Evolutionary conservation across 2,797 vertebrate species (phyloP).

Genomic region (Gymnodraco acuticeps): DNA sequence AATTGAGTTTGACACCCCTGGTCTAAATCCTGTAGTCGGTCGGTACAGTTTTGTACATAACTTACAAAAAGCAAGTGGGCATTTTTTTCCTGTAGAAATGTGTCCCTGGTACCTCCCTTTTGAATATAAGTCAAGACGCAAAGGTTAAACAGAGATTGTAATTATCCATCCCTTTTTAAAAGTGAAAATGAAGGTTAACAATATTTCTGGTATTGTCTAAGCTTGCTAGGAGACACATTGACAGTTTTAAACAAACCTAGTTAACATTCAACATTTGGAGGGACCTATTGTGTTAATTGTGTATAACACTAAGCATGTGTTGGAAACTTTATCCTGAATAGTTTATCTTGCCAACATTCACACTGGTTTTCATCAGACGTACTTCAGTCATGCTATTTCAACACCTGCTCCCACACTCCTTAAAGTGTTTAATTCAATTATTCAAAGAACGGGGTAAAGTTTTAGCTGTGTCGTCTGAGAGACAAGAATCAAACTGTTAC

Average conservation of each 20-base stretch:
- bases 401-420: constrained; percentile 1
- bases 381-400: not conserved
- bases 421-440: not conserved
- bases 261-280: too few species aligned
- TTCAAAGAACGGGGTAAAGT: not conserved
- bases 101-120: not conserved
- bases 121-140: not conserved
- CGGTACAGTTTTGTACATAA: not conserved
- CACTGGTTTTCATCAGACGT: too few species aligned
- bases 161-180: accelerated
- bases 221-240: too few species aligned
- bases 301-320: too few species aligned
- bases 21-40: not conserved
- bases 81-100: not conserved
- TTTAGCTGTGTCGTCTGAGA: not conserved
- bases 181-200: not conserved
- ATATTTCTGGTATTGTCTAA: not conserved
- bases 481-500: not conserved
- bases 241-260: too few species aligned
- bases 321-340: too few species aligned
- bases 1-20: too few species aligned
- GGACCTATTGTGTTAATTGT: too few species aligned
- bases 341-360: too few species aligned
- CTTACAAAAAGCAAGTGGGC: too few species aligned
- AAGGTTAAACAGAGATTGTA: not conserved